Evolutionary conservation across 2,797 vertebrate species (phyloP).

Genomic region (Melanitta fusca): DNA sequence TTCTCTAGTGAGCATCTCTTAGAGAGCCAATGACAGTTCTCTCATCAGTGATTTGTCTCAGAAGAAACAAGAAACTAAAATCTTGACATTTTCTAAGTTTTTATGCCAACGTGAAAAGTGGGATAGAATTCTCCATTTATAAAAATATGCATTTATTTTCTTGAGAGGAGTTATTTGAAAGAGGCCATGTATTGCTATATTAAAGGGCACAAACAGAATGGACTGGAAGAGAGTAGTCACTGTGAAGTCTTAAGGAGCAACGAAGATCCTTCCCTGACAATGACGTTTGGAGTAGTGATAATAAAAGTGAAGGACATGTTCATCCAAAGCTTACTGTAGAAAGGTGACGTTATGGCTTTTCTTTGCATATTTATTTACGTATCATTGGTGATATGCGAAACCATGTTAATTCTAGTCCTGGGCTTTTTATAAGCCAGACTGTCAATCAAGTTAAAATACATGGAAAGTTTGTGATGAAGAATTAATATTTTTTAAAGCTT

Average conservation of each 20-base stretch:
- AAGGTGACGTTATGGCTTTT: neutral
- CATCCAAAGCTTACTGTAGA: neutral
- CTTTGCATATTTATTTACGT: neutral
- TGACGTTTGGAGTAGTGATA: neutral
- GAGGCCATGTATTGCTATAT: neutral
- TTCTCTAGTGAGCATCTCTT: neutral
- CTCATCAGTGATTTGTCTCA: neutral
- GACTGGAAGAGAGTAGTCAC: neutral
- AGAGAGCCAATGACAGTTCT: neutral
- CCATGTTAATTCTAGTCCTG: neutral
- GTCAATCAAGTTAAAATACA: neutral
- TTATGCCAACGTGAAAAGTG: neutral
- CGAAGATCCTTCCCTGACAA: neutral
- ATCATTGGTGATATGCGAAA: neutral
- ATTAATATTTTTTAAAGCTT: neutral
- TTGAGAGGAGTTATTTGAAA: neutral
- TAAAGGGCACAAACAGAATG: neutral
- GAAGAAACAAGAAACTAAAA: neutral
- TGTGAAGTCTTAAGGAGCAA: neutral
- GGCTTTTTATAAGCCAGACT: neutral
- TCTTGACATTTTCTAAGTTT: neutral
- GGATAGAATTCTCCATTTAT: neutral
- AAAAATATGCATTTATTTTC: neutral
- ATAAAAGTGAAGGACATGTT: neutral
- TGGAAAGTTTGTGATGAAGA: neutral